Evolutionary conservation across 2,888 invertebrate species (phyloP).

Genomic region (Atrina japonica): DNA sequence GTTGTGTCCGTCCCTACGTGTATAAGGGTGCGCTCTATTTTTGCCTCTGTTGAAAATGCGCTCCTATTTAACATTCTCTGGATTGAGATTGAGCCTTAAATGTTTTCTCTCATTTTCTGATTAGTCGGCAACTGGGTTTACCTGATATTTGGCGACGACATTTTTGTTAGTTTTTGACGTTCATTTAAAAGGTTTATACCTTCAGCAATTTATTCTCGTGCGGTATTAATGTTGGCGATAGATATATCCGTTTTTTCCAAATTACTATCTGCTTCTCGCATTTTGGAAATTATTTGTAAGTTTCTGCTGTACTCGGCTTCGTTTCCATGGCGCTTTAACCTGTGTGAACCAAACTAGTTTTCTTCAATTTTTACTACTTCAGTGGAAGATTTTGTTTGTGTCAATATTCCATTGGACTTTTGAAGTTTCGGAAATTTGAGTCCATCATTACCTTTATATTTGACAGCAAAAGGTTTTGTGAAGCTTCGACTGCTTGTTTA

Average conservation of each 20-base stretch:
- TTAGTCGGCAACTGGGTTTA: conserved; percentile 22
- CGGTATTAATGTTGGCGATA: conserved; percentile 14
- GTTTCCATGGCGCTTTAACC: conserved; percentile 29
- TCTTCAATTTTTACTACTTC: conserved; percentile 10
- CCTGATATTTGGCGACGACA: conserved; percentile 29
- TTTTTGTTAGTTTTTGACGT: conserved; percentile 24
- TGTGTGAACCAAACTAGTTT: too few species aligned
- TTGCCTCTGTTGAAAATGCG: not conserved
- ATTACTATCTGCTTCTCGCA: not conserved
- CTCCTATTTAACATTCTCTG: conserved; percentile 28
- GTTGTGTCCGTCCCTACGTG: not conserved
- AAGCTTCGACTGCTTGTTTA: not conserved
- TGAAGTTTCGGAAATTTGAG: too few species aligned
- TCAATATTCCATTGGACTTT: not conserved
- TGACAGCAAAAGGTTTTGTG: conserved; percentile 4
- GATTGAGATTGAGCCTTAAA: conserved; percentile 12
- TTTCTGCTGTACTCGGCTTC: conserved; percentile 40
- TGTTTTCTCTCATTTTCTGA: conserved; percentile 29
- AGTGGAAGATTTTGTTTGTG: conserved; percentile 7
- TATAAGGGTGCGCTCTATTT: not conserved
- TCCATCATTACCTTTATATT: not conserved
- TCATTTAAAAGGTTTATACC: conserved; percentile 23
- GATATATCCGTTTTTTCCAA: not conserved
- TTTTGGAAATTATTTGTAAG: not conserved
- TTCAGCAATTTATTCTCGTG: conserved; percentile 41